Evolutionary conservation across 2,797 vertebrate species (phyloP), one percentile per base, ranked within the genome.

Genomic region (Clarias platycephalus): DNA sequence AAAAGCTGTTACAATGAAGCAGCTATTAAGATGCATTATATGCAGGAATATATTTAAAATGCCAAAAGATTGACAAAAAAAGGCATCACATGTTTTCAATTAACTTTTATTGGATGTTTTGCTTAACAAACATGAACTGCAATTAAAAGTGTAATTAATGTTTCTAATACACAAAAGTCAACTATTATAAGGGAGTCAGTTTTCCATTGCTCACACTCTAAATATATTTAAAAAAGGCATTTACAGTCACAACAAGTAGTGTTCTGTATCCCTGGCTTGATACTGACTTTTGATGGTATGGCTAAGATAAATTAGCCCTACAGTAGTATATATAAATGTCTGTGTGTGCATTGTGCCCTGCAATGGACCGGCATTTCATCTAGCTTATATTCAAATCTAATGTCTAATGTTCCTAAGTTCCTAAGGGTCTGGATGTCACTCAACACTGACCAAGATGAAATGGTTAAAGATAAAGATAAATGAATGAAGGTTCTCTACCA

Each of bases 31-130:
- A 71, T 0, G 44, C 81, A 49, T 81, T 60, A n/a, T 74, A 12
- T 40, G 28, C 76, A 60, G 49, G 70, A 89, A 83, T 78, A 40
- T 82, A 44, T 67, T 63, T 49, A 88, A 26, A 80, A 62, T 26
- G 22, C 83, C 58, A 86, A 77, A 72, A 13, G 80, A 77, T 81
- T 62, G 53, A 22, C 58, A 16, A 44, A 71, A 44, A 71, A 75
- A 62, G 8, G 8, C 15, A 53, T 75, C 18, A 66, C 18, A 12
- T 57, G 12, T 49, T 49, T 7, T 87, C 88, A 90, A 91, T 90
- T 13, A 67, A 74, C 44, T 10, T 70, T 24, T 70, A 70, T 70
- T 40, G 34, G 67, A 70, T 44, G 44, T 49, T 71, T 71, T 71
- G n/a, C 24, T 40, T 40, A 40, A 70, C 37, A 34, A 64, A 49